A percentile compares a stretch with the other conserved stretches of the same genome.
phyloP scores from a whole-genome alignment of 2,797 vertebrate genomes.

The Phalloptychus januarius region DNA sequence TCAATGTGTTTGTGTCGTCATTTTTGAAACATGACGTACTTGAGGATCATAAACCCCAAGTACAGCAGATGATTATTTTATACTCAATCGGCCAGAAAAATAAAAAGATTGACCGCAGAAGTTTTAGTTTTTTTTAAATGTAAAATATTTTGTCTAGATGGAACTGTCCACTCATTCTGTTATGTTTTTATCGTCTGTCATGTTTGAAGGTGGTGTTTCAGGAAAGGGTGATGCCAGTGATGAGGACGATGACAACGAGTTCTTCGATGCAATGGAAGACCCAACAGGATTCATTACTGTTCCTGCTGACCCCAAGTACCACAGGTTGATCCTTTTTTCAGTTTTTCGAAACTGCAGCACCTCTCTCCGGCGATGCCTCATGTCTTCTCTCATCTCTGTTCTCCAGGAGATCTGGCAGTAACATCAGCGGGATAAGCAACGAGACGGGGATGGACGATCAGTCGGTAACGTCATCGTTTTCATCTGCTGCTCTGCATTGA shows the following conservation, averaged over 20 bases:
- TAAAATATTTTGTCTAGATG: neutral
- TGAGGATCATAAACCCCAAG: neutral
- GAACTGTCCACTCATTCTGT: neutral
- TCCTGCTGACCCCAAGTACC: constrained; percentile 89
- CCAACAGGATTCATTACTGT: constrained; percentile 91
- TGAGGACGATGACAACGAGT: constrained; percentile 95
- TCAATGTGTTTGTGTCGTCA: neutral
- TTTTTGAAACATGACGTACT: neutral
- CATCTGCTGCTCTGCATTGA: neutral
- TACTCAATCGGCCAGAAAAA: neutral
- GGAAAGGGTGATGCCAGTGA: constrained; percentile 92
- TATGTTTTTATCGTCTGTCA: neutral
- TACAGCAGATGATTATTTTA: neutral
- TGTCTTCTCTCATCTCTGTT: constrained; percentile 25
- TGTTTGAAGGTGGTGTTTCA: constrained; percentile 55
- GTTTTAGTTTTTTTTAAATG: neutral
- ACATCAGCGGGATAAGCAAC: constrained; percentile 91
- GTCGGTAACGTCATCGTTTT: constrained; percentile 76
- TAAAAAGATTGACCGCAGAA: neutral
- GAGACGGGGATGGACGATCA: constrained; percentile 93
- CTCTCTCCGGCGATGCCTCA: too few relatives aligned
- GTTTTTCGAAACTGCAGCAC: neutral
- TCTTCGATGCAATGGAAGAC: constrained; percentile 90
- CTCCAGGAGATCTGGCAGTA: constrained; percentile 92
- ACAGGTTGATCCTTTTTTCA: constrained; percentile 80